Evolutionary conservation across 2,888 invertebrate genomes (phyloP).

Genomic region (Melanargia galathea): DNA sequence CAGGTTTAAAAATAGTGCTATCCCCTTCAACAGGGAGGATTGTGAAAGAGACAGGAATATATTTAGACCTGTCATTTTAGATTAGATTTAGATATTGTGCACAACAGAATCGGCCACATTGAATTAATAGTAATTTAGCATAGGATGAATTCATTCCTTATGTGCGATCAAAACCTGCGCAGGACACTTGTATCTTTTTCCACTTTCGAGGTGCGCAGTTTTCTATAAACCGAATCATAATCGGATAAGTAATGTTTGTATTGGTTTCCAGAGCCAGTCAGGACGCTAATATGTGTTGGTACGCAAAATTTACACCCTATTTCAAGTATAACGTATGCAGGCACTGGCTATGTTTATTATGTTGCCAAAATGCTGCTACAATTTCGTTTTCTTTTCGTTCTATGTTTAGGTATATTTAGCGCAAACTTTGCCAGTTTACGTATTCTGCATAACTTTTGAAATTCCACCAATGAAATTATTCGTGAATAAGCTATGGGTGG

Average conservation of each 20-base stretch:
- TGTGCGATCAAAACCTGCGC: no score
- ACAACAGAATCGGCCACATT: no score
- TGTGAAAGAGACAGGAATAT: no score
- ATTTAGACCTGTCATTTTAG: no score
- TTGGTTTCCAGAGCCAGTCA: constrained; percentile 76
- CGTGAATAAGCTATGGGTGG: not conserved
- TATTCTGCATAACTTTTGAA: not conserved
- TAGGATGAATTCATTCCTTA: no score
- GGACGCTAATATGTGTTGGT: constrained; percentile 77
- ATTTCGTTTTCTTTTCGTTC: not conserved
- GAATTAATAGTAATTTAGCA: no score
- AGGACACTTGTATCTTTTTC: not conserved
- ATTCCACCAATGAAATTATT: not conserved
- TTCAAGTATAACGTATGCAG: constrained; percentile 30
- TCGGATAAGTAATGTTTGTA: constrained; percentile 7
- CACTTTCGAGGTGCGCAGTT: not conserved
- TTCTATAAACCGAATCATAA: not conserved
- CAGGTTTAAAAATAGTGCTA: no score
- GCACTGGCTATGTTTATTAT: constrained; percentile 14
- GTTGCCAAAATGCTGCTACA: constrained; percentile 1
- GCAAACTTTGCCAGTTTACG: not conserved
- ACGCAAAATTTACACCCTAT: constrained; percentile 48
- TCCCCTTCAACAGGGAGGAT: no score
- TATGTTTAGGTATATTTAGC: no score
- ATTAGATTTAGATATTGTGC: no score